phyloP scores from a whole-genome alignment of 2,113 vertebrate species.

The Corvus cornix region DNA sequence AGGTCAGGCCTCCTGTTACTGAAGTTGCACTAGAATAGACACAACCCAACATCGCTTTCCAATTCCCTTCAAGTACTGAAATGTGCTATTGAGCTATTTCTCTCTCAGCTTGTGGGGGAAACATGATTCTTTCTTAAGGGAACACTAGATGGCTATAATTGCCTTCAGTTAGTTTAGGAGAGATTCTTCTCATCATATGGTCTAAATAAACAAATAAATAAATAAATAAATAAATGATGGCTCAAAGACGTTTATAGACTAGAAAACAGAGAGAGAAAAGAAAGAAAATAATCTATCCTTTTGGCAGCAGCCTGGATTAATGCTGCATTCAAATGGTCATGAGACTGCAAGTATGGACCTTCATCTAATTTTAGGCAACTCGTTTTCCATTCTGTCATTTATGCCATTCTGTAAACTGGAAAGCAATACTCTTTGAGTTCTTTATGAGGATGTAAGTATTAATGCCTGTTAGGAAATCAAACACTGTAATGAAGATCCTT shows the following conservation, averaged over 20 bases:
- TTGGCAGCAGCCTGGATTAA: not conserved
- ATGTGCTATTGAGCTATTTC: not conserved
- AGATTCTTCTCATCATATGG: not conserved
- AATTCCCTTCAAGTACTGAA: not conserved
- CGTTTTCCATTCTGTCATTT: not conserved
- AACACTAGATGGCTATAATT: not conserved
- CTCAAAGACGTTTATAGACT: not conserved
- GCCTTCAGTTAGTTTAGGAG: not conserved
- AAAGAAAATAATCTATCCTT: not conserved
- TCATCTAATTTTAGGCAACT: not conserved
- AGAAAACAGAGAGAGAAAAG: not conserved
- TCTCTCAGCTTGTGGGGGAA: not conserved
- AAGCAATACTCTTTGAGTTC: not conserved
- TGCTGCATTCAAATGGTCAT: not conserved
- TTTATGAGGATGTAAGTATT: not conserved
- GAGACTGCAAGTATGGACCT: not conserved
- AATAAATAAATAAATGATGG: not conserved
- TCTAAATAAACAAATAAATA: not conserved
- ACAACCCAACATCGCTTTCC: not conserved
- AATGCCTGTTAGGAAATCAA: not conserved
- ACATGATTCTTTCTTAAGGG: not conserved
- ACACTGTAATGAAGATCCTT: not conserved
- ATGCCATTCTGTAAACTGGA: not conserved
- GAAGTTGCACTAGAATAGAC: not conserved
- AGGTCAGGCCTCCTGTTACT: fast-evolving